Evolutionary conservation across 2,113 vertebrate species (phyloP), one percentile per base, ranked within the genome.

Genomic region (Lutjanus erythropterus): DNA sequence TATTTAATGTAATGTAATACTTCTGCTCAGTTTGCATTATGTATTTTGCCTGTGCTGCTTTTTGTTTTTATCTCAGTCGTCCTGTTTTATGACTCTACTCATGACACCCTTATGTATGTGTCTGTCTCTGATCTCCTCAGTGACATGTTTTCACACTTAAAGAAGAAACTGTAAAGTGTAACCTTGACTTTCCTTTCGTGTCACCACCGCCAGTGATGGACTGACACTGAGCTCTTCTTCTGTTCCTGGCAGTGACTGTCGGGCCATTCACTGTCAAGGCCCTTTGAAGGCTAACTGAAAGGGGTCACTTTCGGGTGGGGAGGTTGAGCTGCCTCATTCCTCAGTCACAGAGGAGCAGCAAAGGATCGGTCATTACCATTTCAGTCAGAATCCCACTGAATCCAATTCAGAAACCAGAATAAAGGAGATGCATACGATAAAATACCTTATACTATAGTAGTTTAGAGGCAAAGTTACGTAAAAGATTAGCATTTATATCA

Each of bases 281-380:
- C 41, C 78, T 85, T 80, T 75, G 80, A 87, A 85, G 73, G 44
- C 55, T 35, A 23, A 60, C 47, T 55, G 73, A 71, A 62, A 71
- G 72, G 44, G 70, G 76, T 65, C 80, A 78, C 21, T 60, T 81
- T 71, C 71, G 49, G 78, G 27, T 14, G 55, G 53, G 69, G 62
- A 80, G 52, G 39, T 74, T 33, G 53, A 39, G 59, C 73, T 23
- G 35, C 37, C 16, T 68, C 46, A 33, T 42, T 52, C 27, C 49
- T 42, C 52, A 46, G 31, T 49, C 56, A 31, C 29, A 66, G 25
- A 64, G 46, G 70, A 41, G 47, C 60, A 18, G 66, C 50, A 5
- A 62, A 25, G n/a, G 46, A 33, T 66, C 1, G 11, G 33, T 49
- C 31, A 53, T 75, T 78, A 60, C 42, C 65, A 76, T 81, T 75